Evolutionary conservation across 1,140 invertebrate genomes (phyloP).

Genomic region (Dinoponera quadriceps): DNA sequence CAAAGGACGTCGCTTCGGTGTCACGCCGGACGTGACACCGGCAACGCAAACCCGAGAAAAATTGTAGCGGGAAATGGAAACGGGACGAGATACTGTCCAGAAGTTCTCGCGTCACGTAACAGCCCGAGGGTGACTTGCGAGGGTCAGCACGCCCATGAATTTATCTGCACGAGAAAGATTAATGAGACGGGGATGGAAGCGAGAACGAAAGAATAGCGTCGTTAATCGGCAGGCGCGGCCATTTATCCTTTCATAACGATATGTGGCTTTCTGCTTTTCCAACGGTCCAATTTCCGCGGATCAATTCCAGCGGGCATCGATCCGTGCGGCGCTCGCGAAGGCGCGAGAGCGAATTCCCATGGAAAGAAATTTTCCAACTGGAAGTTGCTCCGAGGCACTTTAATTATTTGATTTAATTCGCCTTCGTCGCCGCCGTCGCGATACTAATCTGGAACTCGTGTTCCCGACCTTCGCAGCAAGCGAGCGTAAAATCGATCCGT

Average conservation of each 20-base stretch:
- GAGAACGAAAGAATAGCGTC: not conserved
- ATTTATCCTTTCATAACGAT: not conserved
- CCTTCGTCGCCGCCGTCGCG: not conserved
- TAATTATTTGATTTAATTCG: slow-evolving; percentile 18
- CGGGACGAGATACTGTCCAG: not conserved
- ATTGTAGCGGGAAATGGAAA: not conserved
- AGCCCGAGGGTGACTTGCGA: not conserved
- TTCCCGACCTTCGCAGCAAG: not conserved
- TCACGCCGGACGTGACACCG: slow-evolving; percentile 3
- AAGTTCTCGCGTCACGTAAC: slow-evolving; percentile 34
- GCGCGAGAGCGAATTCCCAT: not conserved
- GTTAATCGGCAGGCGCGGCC: not conserved
- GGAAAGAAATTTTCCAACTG: not conserved
- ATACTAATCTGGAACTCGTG: not conserved
- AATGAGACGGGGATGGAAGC: not conserved
- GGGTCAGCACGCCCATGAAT: not conserved
- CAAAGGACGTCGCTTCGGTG: slow-evolving; percentile 2
- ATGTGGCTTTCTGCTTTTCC: not conserved
- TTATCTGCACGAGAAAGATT: not conserved
- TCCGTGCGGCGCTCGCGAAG: not conserved
- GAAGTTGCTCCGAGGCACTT: not conserved
- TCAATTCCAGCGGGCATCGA: not conserved
- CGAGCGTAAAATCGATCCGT: slow-evolving; percentile 23
- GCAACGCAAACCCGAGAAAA: not conserved
- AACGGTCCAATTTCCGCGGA: not conserved